Conservation (phyloP, 2,888 invertebrate genomes). For the Melipona bicolor region DNA sequence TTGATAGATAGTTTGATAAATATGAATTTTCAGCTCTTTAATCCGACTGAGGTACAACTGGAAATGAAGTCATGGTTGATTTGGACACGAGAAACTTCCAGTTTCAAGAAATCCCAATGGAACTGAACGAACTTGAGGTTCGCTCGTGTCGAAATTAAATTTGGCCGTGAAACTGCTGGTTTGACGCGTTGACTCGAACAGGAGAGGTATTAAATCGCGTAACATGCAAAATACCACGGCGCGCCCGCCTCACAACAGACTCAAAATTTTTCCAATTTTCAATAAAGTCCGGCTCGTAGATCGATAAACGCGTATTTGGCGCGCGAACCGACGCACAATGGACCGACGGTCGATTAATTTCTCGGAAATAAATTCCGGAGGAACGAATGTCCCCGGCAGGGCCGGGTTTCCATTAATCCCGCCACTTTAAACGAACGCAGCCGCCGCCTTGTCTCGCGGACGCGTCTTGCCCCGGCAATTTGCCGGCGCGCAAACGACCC, state of each 20-base stretch:
- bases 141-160: background rate
- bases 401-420: slow-evolving; percentile 43
- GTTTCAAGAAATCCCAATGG: background rate
- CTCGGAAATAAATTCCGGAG: slow-evolving; percentile 27
- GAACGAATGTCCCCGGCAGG: slow-evolving; percentile 28
- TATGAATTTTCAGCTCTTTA: too few relatives aligned
- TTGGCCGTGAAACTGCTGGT: background rate
- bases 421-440: slow-evolving; percentile 24
- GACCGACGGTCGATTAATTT: slow-evolving; percentile 36
- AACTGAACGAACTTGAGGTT: background rate
- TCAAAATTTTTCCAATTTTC: background rate
- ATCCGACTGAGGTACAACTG: too few relatives aligned
- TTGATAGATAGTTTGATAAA: too few relatives aligned
- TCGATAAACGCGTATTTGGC: slow-evolving; percentile 7
- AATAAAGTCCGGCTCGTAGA: background rate
- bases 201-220: background rate
- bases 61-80: too few relatives aligned
- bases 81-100: background rate
- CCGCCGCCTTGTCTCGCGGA: slow-evolving; percentile 17
- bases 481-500: slow-evolving; percentile 15
- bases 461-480: slow-evolving; percentile 33
- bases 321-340: background rate
- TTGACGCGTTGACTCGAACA: too few relatives aligned
- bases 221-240: background rate
- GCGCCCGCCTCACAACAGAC: background rate